phyloP scores from a whole-genome alignment of 53 echinoderm and acorn worm genomes.

The Zoroaster sp. region DNA sequence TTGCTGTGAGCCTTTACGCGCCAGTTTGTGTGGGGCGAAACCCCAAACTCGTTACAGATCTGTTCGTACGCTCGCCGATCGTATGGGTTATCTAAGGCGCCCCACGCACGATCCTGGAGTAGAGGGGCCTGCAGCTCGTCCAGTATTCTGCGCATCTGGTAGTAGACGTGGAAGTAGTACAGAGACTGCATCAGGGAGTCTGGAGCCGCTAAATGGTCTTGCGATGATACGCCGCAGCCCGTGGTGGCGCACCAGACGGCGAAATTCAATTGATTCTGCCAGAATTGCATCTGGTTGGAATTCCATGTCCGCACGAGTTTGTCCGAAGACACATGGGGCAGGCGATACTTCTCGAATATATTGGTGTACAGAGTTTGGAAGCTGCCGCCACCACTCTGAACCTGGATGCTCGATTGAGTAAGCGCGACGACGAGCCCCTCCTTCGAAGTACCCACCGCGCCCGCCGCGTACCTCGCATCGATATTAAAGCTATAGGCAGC shows the following conservation, averaged over 20 bases:
- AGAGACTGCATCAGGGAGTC: slow-evolving; percentile 4
- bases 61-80: too few species aligned
- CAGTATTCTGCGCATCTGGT: slow-evolving; percentile 11
- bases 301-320: background rate
- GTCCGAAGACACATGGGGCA: background rate
- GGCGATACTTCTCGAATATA: background rate
- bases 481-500: background rate
- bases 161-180: slow-evolving; percentile 36
- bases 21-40: too few species aligned
- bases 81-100: too few species aligned
- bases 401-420: background rate
- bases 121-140: too few species aligned
- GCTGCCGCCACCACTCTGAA: background rate
- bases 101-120: too few species aligned
- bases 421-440: background rate
- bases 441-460: background rate
- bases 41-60: too few species aligned
- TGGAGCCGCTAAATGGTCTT: slow-evolving; percentile 19
- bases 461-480: background rate
- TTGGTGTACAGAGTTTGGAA: background rate
- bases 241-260: slow-evolving; percentile 59
- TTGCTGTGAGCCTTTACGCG: too few species aligned
- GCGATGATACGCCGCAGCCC: slow-evolving; percentile 18
- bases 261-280: slow-evolving; percentile 53
- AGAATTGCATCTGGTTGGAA: slow-evolving; percentile 36